Evolutionary conservation across 2,797 vertebrate species (phyloP), one percentile per base, ranked within the genome.

Genomic region (Sphenopsis melanotis): DNA sequence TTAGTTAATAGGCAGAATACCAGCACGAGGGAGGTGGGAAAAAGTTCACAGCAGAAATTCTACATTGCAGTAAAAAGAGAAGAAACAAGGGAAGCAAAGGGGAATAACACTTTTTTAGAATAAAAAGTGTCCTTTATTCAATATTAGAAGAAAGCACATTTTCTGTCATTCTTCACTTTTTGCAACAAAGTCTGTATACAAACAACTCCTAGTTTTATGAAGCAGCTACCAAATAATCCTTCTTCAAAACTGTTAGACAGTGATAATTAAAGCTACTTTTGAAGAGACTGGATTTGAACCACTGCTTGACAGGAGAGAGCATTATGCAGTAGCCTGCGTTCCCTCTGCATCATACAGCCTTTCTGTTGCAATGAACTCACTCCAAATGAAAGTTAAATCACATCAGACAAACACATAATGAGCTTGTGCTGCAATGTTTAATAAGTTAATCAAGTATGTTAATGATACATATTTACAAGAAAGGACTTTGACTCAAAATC

Each of bases 401-500:
- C 68, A 71, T 87, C 95, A 96, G 83, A 77, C 80, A 96, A 96
- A 89, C 63, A 78, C 61, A 92, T 96, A 96, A 97, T 81, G 85
- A 97, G 92, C 80, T 91, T 93, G 78, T 91, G 76, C 91, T 92
- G 52, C 59, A 69, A 46, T 93, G 77, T 87, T 97, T 96, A 96
- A 93, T 95, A 97, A 96, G 87, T 96, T 94, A 85, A 94, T 95
- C 95, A 95, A 91, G 80, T 83, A 96, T 95, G 94, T 76, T 96
- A 97, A 94, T 94, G 92, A 92, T 91, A 94, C 53, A 56, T 89
- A 94, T 88, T 93, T 95, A 86, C 88, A 78, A 94, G 87, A 83
- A 93, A 79, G 71, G 49, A 90, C 64, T 96, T 94, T 60, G 84
- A 87, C 86, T 96, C 4, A 8, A 94, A 95, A 87, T 85, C 77